Evolutionary conservation across 2,888 invertebrate genomes (phyloP), one percentile per base, ranked within the genome.

Genomic region (Ectemnius lituratus): DNA sequence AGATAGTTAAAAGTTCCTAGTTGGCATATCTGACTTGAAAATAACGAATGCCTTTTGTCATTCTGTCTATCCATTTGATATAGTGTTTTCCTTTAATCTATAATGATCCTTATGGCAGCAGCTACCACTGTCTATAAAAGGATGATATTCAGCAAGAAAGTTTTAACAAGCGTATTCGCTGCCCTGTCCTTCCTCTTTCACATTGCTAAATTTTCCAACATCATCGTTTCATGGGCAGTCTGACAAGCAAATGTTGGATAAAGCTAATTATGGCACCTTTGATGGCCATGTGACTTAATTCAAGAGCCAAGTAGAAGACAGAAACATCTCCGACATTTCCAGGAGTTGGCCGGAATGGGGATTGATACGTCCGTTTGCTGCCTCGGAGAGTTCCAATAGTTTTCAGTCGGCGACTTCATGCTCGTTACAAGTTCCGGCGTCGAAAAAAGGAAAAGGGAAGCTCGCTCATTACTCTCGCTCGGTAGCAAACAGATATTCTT

Each of bases 11-110:
- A 23, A 23, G 23, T 23, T 23, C 2, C 23, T 3, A 3, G 23
- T 8, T 37, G 37, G 4, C 37, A 37, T 8, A 11, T 23, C 23
- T 23, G 23, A 23, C 3, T 1, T 3, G 52, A 52, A n/a, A 13
- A 2, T 52, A 14, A 52, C 16, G 16, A 16, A 52, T 52, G 5
- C 13, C 14, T 16, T 52, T 52, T 52, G 16, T 14, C 47, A 47
- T 14, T 3, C 23, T 23, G 23, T 11, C 13, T 2, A 4, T 2
- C n/a, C 47, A 14, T 47, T 47, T 2, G 47, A 47, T 47, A 47
- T n/a, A n/a, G 4, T n/a, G 47, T 47, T n/a, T 47, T 52, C 52
- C 14, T 52, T 52, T 52, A 52, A 52, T 52, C 52, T 52, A 52
- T 52, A 52, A 52, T 52, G 52, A 16, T 4, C 52, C 5, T 52